Evolutionary conservation across 2,113 vertebrate species (phyloP).

Genomic region (Micronycteris hirsuta): DNA sequence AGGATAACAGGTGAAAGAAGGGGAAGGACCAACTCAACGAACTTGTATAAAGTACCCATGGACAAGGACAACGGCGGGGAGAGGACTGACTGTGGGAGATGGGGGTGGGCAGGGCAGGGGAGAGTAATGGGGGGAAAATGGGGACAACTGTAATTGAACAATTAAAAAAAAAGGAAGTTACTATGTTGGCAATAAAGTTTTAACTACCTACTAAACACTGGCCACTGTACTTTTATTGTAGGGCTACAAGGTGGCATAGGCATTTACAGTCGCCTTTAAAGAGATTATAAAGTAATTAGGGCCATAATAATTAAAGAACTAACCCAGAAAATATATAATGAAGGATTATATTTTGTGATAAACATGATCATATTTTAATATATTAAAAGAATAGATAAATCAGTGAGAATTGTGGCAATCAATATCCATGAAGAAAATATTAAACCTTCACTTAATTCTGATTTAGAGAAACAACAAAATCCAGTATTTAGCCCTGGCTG

Average conservation of each 20-base stretch:
- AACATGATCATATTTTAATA: slow-evolving; percentile 20
- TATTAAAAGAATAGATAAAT: background rate
- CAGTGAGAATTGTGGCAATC: background rate
- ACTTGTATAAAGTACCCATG: too few relatives aligned
- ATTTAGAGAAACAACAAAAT: slow-evolving; percentile 9
- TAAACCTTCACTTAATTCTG: background rate
- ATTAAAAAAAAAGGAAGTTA: background rate
- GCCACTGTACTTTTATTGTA: background rate
- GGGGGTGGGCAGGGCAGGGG: too few relatives aligned
- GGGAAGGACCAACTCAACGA: too few relatives aligned
- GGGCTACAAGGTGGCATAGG: background rate
- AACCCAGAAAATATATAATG: background rate
- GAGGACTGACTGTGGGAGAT: too few relatives aligned
- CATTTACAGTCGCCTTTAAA: background rate
- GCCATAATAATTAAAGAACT: background rate
- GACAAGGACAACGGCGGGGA: too few relatives aligned
- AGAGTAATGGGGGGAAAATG: too few relatives aligned
- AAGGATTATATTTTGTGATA: background rate
- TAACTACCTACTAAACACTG: background rate
- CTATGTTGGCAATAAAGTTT: background rate
- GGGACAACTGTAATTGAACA: too few relatives aligned
- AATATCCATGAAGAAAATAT: background rate
- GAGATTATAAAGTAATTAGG: background rate
- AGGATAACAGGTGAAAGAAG: too few relatives aligned
- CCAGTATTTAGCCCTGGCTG: background rate